Evolutionary conservation across 2,797 vertebrate species (phyloP).

Genomic region (Sparidentex hasta): DNA sequence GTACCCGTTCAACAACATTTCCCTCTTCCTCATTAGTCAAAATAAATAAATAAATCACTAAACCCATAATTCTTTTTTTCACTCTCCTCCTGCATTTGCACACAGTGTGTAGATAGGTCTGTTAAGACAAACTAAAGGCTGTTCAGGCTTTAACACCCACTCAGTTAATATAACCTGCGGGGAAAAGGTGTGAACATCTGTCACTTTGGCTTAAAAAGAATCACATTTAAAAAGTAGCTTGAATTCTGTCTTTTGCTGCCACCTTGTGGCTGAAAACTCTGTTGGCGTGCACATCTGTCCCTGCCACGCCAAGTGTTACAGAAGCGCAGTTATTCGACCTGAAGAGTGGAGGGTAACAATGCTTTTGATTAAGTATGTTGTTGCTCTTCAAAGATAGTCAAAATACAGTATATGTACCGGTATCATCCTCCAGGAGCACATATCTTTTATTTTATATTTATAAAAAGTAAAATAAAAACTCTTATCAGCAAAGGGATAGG

Average conservation of each 20-base stretch:
- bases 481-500: neutral
- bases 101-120: neutral
- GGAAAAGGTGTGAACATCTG: neutral
- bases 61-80: neutral
- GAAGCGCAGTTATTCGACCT: neutral
- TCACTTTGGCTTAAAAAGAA: neutral
- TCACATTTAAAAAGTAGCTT: neutral
- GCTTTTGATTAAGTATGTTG: neutral
- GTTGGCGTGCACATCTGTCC: neutral
- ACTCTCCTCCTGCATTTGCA: neutral
- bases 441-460: too few relatives aligned
- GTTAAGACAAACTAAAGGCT: neutral
- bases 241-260: slow-evolving; percentile 33
- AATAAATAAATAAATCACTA: neutral
- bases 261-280: slow-evolving; percentile 44
- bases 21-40: neutral
- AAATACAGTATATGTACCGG: neutral
- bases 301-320: too few relatives aligned
- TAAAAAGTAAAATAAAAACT: neutral
- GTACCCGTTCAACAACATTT: slow-evolving; percentile 15
- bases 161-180: neutral
- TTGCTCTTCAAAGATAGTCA: neutral
- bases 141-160: neutral
- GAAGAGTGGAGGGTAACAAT: neutral
- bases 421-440: neutral